These are phyloP conservation scores for Trogon surrucura DNA, from an alignment of 2,113 vertebrate species.

Conservation along the genomic window DNA sequence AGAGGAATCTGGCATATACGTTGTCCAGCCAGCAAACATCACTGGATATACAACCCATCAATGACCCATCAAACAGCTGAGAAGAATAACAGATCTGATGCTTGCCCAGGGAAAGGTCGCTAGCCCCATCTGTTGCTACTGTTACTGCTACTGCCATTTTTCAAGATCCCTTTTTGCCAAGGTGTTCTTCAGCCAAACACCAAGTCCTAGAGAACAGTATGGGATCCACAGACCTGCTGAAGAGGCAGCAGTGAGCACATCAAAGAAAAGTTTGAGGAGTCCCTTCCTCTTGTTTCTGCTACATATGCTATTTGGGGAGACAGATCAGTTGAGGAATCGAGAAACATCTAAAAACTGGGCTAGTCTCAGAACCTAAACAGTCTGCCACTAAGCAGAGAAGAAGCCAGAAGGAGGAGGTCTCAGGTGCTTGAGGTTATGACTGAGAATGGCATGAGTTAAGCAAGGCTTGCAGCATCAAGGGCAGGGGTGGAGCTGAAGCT, in stretches of 20 bases:
- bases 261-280: neutral
- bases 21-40: neutral
- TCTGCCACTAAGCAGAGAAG: neutral
- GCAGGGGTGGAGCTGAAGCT: neutral
- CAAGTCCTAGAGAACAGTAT: neutral
- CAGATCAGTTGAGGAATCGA: neutral
- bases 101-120: slow-evolving; percentile 4
- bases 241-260: neutral
- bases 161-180: neutral
- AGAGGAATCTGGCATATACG: neutral
- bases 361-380: neutral
- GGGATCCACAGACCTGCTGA: neutral
- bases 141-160: slow-evolving; percentile 17
- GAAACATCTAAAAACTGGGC: neutral
- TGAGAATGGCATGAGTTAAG: neutral
- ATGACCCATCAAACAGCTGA: neutral
- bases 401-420: neutral
- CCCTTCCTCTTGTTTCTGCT: neutral
- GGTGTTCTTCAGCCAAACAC: neutral
- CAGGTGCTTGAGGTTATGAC: neutral
- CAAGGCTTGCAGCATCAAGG: neutral
- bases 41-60: neutral
- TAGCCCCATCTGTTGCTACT: slow-evolving; percentile 51
- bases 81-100: slow-evolving; percentile 11
- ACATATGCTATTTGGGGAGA: neutral